Conservation (phyloP, 2,888 invertebrate genomes). For the Xanthia togata region DNA sequence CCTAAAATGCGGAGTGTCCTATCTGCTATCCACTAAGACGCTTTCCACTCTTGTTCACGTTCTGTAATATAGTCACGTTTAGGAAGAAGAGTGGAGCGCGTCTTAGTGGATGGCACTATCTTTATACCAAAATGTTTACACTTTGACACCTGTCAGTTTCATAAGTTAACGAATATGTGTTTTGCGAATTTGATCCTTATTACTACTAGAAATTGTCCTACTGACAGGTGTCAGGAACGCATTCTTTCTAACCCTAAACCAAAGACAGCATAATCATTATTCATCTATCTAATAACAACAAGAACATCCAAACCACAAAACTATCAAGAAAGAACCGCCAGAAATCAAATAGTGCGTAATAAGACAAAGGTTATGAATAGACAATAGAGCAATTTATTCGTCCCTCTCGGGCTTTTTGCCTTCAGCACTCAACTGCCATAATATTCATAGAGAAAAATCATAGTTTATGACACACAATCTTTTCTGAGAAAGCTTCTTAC, state of each 20-base stretch:
- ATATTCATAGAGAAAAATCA: conserved; percentile 87
- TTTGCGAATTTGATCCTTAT: too few relatives aligned
- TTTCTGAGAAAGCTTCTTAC: conserved; percentile 84
- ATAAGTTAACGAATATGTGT: too few relatives aligned
- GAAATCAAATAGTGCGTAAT: conserved; percentile 60
- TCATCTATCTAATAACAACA: conserved; percentile 5
- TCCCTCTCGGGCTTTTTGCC: conserved; percentile 70
- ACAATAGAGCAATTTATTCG: conserved; percentile 72
- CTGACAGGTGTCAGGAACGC: too few relatives aligned
- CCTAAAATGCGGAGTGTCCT: too few relatives aligned
- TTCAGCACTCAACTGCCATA: conserved; percentile 80
- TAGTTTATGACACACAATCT: conserved; percentile 86
- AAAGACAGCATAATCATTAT: background rate
- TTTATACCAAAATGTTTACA: too few relatives aligned
- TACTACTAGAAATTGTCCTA: too few relatives aligned
- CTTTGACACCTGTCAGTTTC: background rate
- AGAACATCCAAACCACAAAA: conserved; percentile 9
- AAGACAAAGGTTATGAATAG: conserved; percentile 63
- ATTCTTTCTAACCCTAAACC: background rate
- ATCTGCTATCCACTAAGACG: too few relatives aligned
- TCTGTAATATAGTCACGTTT: too few relatives aligned
- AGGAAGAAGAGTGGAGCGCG: too few relatives aligned
- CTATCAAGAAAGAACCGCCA: conserved; percentile 12
- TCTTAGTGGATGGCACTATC: too few relatives aligned
- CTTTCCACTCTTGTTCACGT: too few relatives aligned